Evolutionary conservation across 2,113 vertebrate species (phyloP).

Genomic region (Struthio camelus): DNA sequence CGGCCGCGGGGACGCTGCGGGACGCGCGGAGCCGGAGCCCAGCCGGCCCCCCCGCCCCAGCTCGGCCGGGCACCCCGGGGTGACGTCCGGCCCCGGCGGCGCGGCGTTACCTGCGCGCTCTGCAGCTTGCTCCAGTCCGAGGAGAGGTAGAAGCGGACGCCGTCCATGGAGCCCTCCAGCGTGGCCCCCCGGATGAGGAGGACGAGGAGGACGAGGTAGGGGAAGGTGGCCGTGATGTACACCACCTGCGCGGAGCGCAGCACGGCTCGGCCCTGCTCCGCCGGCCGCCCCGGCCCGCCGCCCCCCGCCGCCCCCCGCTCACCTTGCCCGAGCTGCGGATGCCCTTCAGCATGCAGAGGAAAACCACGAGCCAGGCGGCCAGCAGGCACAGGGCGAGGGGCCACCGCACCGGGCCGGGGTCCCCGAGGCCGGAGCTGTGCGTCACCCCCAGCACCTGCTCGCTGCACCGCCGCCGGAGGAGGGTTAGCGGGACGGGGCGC

Average conservation of each 20-base stretch:
- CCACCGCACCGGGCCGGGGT: constrained; percentile 87
- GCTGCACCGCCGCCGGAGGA: constrained; percentile 57
- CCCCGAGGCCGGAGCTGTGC: constrained; percentile 78
- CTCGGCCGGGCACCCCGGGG: background rate
- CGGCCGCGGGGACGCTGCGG: background rate
- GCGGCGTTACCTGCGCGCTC: constrained; percentile 83
- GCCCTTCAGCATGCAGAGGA: constrained; percentile 89
- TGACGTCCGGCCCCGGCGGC: fast-evolving
- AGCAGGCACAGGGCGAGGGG: constrained; percentile 89
- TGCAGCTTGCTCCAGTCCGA: constrained; percentile 91
- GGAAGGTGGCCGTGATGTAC: constrained; percentile 91
- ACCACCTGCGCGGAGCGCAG: constrained; percentile 75
- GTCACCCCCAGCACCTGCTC: constrained; percentile 87
- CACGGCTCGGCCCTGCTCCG: fast-evolving
- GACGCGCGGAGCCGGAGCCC: too few species aligned
- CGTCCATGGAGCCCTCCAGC: constrained; percentile 84
- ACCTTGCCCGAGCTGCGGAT: constrained; percentile 94
- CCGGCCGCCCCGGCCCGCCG: fast-evolving
- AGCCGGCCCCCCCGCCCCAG: background rate
- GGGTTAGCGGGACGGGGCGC: background rate
- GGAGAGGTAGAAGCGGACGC: constrained; percentile 90
- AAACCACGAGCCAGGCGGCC: constrained; percentile 87
- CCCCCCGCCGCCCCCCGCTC: background rate
- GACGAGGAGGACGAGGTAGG: constrained; percentile 88
- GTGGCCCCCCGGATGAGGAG: constrained; percentile 89